Evolutionary conservation across 2,797 vertebrate species (phyloP), one percentile per base, ranked within the genome.

Genomic region (Petrocephalus sullivani): DNA sequence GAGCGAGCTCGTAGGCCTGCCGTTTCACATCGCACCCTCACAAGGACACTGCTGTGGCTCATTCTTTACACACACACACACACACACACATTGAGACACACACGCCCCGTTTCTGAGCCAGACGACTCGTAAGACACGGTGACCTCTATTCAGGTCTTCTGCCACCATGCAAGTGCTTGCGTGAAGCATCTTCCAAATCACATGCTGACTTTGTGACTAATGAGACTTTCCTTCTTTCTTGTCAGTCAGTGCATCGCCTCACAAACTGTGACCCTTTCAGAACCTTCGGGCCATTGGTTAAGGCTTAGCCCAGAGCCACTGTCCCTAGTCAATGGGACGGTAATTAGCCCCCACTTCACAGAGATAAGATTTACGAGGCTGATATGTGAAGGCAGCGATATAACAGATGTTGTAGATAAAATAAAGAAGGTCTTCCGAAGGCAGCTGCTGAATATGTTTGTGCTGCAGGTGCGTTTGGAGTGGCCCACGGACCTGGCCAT

Each of bases 401-500:
- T 78, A n/a, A 46, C 6, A 4, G 71, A 78, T 78, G 71, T 6
- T 19, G 12, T 4, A 19, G 37, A 78, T 33, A 14, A 16, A 75
- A 75, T 75, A 37, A 19, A 75, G 67, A 23, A 75, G 28, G 71
- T 78, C 37, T 78, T 19, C 33, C 37, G 2, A 23, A 33, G 33
- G 67, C 67, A 2, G 33, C 14, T 46, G 67, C 67, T 87, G n/a
- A 54, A 16, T 75, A 2, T 54, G 21, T 16, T 57, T 56, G 19
- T 60, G n/a, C 54, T 28, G 16, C 91, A 99, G 98, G 98, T 99
- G 28, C 97, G 98, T 85, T 94, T 99, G 91, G 98, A 99, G 86
- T 99, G 98, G 98, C 98, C 98, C 82, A 99, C 98, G 23, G 98
- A 98, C 92, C 94, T 99, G 8, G 97, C 98, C 58, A 98, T 99